These are phyloP conservation scores for Temnothorax ravouxi DNA, from an alignment of 2,888 invertebrate genomes.

Conservation along the genomic window DNA sequence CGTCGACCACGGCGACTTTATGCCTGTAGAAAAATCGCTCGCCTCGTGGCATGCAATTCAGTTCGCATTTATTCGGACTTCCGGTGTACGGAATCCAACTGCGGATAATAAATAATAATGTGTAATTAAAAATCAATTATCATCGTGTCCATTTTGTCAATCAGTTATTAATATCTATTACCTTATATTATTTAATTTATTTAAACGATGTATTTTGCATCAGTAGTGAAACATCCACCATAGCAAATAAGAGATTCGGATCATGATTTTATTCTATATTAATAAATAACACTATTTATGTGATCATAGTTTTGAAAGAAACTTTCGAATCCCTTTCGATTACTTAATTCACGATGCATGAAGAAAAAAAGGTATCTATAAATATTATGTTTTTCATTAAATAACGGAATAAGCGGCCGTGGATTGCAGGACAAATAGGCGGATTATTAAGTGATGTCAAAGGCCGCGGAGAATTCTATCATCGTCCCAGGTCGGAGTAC, in stretches of 20 bases:
- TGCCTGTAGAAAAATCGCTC: conserved; percentile 97
- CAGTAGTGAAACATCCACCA: neutral
- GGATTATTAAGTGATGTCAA: conserved; percentile 54
- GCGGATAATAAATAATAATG: conserved; percentile 71
- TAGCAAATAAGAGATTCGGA: neutral
- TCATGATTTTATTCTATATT: neutral
- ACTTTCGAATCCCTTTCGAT: neutral
- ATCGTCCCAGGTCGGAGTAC: conserved; percentile 6
- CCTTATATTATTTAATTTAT: neutral
- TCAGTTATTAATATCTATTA: neutral
- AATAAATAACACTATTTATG: conserved; percentile 4
- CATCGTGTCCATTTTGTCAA: conserved; percentile 17
- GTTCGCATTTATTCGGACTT: conserved; percentile 96
- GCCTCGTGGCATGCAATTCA: conserved; percentile 97
- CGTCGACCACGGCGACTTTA: conserved; percentile 93
- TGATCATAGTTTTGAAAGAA: neutral
- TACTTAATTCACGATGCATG: neutral
- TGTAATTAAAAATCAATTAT: conserved; percentile 25
- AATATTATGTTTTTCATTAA: conserved; percentile 16
- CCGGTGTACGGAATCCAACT: conserved; percentile 96
- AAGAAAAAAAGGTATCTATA: conserved; percentile 8
- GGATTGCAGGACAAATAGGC: conserved; percentile 42
- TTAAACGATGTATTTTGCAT: neutral
- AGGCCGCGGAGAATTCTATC: conserved; percentile 15
- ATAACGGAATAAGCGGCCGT: conserved; percentile 30